Conservation (phyloP, 2,113 vertebrate genomes). For the Mustela nigripes region DNA sequence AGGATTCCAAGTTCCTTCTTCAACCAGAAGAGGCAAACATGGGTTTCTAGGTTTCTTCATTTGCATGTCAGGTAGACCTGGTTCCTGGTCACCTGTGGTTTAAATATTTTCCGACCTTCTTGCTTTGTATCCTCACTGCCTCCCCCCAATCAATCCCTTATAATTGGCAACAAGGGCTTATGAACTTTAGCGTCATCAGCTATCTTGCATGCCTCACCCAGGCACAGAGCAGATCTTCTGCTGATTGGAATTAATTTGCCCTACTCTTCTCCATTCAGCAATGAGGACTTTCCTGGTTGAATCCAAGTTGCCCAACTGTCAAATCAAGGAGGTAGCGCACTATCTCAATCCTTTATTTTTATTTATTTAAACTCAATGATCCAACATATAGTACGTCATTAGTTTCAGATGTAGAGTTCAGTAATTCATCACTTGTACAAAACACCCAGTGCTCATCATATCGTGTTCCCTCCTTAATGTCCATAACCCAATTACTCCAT, state of each 20-base stretch:
- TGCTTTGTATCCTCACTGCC: background rate
- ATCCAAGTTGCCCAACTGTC: fast-evolving
- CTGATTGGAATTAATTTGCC: background rate
- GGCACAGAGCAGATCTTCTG: background rate
- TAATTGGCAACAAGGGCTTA: background rate
- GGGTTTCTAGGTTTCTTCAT: background rate
- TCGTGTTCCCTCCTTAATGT: too few relatives aligned
- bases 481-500: too few relatives aligned
- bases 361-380: too few relatives aligned
- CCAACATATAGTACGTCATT: too few relatives aligned
- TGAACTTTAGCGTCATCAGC: background rate
- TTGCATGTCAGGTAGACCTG: too few relatives aligned
- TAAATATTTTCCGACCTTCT: background rate
- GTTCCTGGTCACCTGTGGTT: background rate
- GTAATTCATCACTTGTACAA: too few relatives aligned
- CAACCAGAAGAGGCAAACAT: background rate
- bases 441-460: too few relatives aligned
- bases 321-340: background rate
- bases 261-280: fast-evolving
- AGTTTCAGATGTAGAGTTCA: too few relatives aligned
- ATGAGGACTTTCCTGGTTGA: background rate
- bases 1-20: background rate
- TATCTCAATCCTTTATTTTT: background rate
- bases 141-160: background rate
- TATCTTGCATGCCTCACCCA: background rate